Evolutionary conservation across 2,888 invertebrate genomes (phyloP).

Genomic region (Neocrepidodera transversa): DNA sequence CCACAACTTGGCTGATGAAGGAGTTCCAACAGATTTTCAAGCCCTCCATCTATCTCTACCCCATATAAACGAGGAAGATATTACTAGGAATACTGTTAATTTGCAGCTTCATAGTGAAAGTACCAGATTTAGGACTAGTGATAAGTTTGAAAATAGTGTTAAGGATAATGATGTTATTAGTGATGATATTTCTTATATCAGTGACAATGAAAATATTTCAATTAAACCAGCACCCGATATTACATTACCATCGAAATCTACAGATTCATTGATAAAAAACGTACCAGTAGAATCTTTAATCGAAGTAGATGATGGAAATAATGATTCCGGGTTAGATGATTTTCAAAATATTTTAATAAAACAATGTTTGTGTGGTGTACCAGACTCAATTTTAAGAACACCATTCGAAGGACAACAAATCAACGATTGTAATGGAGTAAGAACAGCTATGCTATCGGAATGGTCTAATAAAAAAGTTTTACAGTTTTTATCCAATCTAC

Average conservation of each 20-base stretch:
- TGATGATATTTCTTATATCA: conserved; percentile 28
- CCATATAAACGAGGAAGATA: conserved; percentile 55
- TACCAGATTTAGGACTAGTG: conserved; percentile 46
- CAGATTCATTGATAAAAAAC: conserved; percentile 16
- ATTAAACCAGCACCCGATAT: conserved; percentile 51
- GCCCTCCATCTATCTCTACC: conserved; percentile 52
- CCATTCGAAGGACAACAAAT: conserved; percentile 72
- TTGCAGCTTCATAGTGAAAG: conserved; percentile 46
- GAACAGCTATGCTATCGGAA: conserved; percentile 65
- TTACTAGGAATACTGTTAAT: conserved; percentile 51
- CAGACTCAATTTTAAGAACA: conserved; percentile 73
- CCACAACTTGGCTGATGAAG: conserved; percentile 61
- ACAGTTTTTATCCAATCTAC: conserved; percentile 83
- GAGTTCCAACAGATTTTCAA: conserved; percentile 53
- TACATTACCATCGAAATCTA: conserved; percentile 18
- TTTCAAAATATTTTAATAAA: conserved; percentile 73
- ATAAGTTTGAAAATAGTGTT: conserved; percentile 31
- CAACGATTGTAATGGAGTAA: conserved; percentile 61
- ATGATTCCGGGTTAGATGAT: conserved; percentile 56
- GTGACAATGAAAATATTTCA: conserved; percentile 44
- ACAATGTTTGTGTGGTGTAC: conserved; percentile 80
- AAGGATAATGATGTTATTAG: conserved; percentile 1
- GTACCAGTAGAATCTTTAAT: background rate
- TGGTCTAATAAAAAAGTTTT: conserved; percentile 74
- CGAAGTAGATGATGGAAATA: conserved; percentile 25